Conservation (phyloP, 2,888 invertebrate species). For the Torymus tubicola region DNA sequence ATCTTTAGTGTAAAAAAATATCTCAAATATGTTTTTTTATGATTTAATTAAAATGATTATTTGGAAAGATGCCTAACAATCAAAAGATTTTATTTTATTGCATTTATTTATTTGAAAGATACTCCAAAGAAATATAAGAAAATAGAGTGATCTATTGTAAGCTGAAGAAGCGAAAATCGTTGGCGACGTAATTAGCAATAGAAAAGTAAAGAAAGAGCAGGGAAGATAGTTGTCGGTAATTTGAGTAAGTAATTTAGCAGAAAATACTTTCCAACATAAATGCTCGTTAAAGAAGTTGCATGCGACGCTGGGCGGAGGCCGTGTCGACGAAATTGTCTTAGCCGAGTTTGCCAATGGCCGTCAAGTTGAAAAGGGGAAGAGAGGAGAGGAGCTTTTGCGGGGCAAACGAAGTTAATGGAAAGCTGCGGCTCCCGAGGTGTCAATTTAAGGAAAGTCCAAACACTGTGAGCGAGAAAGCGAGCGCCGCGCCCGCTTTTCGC, state of each 20-base stretch:
- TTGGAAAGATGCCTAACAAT: too few relatives aligned
- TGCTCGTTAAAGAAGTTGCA: constrained; percentile 44
- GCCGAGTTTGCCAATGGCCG: constrained; percentile 37
- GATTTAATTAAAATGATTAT: too few relatives aligned
- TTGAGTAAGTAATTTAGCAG: constrained; percentile 17
- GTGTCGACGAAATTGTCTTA: constrained; percentile 26
- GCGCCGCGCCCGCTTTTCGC: not conserved
- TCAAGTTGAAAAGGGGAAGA: constrained; percentile 21
- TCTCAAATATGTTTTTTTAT: too few relatives aligned
- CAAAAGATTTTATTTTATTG: too few relatives aligned
- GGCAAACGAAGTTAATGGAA: constrained; percentile 51
- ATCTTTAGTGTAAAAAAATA: too few relatives aligned
- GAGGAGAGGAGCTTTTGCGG: constrained; percentile 9
- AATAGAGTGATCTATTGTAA: too few relatives aligned
- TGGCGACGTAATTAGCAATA: too few relatives aligned
- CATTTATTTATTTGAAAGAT: too few relatives aligned
- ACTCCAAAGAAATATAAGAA: too few relatives aligned
- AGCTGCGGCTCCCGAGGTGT: constrained; percentile 50
- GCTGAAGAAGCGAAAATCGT: too few relatives aligned
- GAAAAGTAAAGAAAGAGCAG: too few relatives aligned
- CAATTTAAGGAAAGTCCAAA: constrained; percentile 49
- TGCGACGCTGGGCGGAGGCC: not conserved
- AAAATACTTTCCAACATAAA: constrained; percentile 30
- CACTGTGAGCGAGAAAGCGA: not conserved
- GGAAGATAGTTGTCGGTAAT: not conserved